Percentiles rank a stretch among this genome's conserved stretches.
These are phyloP conservation scores for Tachyglossus aculeatus DNA, from an alignment of 2,797 vertebrate genomes.

Conservation along the genomic window DNA sequence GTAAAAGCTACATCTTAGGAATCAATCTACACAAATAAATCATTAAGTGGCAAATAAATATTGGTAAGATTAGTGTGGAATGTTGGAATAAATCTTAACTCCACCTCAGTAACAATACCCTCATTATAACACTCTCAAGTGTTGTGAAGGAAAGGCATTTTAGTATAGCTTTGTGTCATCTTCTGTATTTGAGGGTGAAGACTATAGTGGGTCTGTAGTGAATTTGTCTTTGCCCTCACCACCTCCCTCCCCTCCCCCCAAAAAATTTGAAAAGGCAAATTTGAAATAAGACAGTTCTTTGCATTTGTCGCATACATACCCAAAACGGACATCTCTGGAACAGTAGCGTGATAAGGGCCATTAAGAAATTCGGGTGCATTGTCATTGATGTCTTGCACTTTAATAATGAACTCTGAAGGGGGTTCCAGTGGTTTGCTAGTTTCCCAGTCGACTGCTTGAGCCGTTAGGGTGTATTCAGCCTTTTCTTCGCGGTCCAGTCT, in stretches of 20 bases:
- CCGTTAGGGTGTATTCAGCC: slow-evolving; percentile 94
- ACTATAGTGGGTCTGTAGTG: slow-evolving; percentile 50
- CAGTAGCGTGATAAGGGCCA: slow-evolving; percentile 91
- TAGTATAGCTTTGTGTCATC: slow-evolving; percentile 63
- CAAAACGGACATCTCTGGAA: slow-evolving; percentile 95
- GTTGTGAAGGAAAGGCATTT: slow-evolving; percentile 57
- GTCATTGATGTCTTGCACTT: slow-evolving; percentile 99
- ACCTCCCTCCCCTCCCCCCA: too few species aligned
- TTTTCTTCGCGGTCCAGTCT: slow-evolving; percentile 97
- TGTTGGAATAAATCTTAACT: slow-evolving; percentile 74
- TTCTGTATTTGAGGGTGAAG: slow-evolving; percentile 52
- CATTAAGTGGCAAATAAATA: slow-evolving; percentile 74
- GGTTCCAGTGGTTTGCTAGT: slow-evolving; percentile 91
- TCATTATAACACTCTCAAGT: slow-evolving; percentile 50
- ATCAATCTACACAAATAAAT: slow-evolving; percentile 68
- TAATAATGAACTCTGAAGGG: slow-evolving; percentile 97
- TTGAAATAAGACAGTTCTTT: slow-evolving; percentile 46
- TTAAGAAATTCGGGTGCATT: slow-evolving; percentile 93
- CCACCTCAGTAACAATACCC: slow-evolving; percentile 63
- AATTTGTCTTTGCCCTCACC: too few species aligned
- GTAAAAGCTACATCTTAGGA: slow-evolving; percentile 40
- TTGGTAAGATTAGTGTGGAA: slow-evolving; percentile 70
- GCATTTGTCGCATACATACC: slow-evolving; percentile 79
- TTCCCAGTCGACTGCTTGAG: slow-evolving; percentile 91
- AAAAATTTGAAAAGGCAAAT: slow-evolving; percentile 70